Base-by-base conservation (phyloP, 2,888 invertebrate species). In the Choreutis nemorana region DNA sequence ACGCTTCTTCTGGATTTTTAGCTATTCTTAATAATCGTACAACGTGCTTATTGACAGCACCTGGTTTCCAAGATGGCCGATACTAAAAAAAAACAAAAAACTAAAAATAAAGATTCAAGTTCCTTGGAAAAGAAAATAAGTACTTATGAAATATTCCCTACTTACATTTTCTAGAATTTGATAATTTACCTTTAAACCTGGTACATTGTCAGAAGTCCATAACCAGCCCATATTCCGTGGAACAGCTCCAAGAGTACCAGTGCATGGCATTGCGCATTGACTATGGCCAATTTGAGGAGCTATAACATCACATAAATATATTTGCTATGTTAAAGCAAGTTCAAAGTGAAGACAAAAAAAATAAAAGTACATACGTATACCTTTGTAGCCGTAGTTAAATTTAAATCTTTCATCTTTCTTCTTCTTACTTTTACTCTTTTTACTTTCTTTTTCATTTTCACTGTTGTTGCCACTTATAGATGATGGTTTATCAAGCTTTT, bases 171-270 rank as follows among this genome's bases (percentile, higher is more conserved):
- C 28, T n/a, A 15, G n/a, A 15, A 12, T 23, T 24, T 14, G n/a
- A 3, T 15, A 26, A 23, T 14, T 12, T 62, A 75, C 78, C 67
- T 66, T 71, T 36, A 73, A 32, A 24, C 77, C 79, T 26, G 73
- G 67, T 16, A 66, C 36, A 41, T 71, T 48, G 35, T 71, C 66
- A 30, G 73, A 61, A 35, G 54, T 73, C 79, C 79, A 80, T 13
- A 77, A 45, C 79, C 79, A 80, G n/a, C 79, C 79, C 77, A 78
- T 79, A 16, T 39, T 35, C 37, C 63, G 72, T n/a, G 78, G 79
- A 14, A 80, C 77, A 32, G 42, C 36, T 20, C 48, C 49, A 23
- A 65, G 33, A 20, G 53, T 55, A 14, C 70, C 72, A 7, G 50
- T 51, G 44, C 71, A 68, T 18, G 71, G 66, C 36, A 57, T 36